Base-by-base conservation (phyloP, 2,797 vertebrate species). In the Pipistrellus nathusii region DNA sequence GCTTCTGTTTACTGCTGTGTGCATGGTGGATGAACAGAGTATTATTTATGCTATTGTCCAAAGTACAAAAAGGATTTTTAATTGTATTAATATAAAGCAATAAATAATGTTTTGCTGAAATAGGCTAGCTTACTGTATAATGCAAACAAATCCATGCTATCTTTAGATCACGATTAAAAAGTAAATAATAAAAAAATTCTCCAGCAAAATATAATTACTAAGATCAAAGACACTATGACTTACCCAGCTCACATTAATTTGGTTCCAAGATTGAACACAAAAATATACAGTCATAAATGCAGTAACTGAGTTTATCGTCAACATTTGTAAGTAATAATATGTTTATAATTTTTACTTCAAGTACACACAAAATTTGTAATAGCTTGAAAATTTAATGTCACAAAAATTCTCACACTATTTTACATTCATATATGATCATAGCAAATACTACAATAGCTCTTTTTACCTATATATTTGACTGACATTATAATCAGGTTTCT, bases 401-500 rank as follows among this genome's bases (percentile, higher is more conserved):
- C 14, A 69, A 64, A 80, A 86, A 17, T 18, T 69, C 14, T 48
- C 11, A 59, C 7, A 44, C 2, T 2, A 48, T 84, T 71, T 76
- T 88, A 59, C 20, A 93, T 30, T 23, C 4, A 77, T 55, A 21
- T 57, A 55, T 87, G 18, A 69, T n/a, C 7, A 73, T 51, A 12
- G 6, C 46, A 69, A 51, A 72, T 73, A 90, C 15, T 38, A 55
- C 10, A 78, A 27, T 62, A 78, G 0, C 41, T 25, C 6, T 81
- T 87, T 80, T 81, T 81, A 84, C 8, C 38, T 69, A 1, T 38
- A 17, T 71, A 18, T 81, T 53, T 73, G 62, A 81, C 13, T 57
- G 8, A 78, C 72, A 1, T 64, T 72, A 21, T 66, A 95, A 93
- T 44, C 81, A 93, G 57, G 21, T 90, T 73, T 83, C 53, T 69